Conservation (phyloP, 2,888 invertebrate genomes). For the Lordiphosa fenestrarum region DNA sequence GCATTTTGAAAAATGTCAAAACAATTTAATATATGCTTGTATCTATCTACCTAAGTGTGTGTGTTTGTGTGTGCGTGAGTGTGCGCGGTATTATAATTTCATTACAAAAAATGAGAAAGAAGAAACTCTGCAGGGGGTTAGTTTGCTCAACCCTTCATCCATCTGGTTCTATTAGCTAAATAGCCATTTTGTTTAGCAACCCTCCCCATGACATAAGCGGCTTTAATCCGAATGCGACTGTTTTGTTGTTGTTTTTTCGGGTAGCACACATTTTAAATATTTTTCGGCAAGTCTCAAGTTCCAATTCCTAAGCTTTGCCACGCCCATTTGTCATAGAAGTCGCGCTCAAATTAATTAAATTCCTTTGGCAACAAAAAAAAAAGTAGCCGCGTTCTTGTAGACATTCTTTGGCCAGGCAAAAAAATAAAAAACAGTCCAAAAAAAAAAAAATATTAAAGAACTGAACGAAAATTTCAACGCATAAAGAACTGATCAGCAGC, state of each 20-base stretch:
- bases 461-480: constrained; percentile 59
- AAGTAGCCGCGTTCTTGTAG: constrained; percentile 53
- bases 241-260: constrained; percentile 9
- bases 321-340: constrained; percentile 71
- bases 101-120: constrained; percentile 45
- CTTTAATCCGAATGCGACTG: constrained; percentile 54
- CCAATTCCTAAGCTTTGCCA: constrained; percentile 57
- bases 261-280: constrained; percentile 52
- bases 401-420: constrained; percentile 32
- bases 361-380: constrained; percentile 49
- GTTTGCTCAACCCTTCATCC: constrained; percentile 60
- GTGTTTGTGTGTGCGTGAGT: constrained; percentile 25
- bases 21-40: constrained; percentile 53
- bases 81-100: constrained; percentile 62
- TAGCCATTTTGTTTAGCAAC: constrained; percentile 72
- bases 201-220: constrained; percentile 45
- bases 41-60: constrained; percentile 31
- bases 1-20: constrained; percentile 73
- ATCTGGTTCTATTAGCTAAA: constrained; percentile 60
- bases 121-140: constrained; percentile 64
- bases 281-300: constrained; percentile 28
- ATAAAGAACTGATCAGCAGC: constrained; percentile 79
- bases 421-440: constrained; percentile 18
- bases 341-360: constrained; percentile 71
- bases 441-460: constrained; percentile 4